Percentiles rank a stretch among this genome's conserved stretches.
Conservation (phyloP, 92 coral and sea anemone species). For the Plumapathes pennacea region DNA sequence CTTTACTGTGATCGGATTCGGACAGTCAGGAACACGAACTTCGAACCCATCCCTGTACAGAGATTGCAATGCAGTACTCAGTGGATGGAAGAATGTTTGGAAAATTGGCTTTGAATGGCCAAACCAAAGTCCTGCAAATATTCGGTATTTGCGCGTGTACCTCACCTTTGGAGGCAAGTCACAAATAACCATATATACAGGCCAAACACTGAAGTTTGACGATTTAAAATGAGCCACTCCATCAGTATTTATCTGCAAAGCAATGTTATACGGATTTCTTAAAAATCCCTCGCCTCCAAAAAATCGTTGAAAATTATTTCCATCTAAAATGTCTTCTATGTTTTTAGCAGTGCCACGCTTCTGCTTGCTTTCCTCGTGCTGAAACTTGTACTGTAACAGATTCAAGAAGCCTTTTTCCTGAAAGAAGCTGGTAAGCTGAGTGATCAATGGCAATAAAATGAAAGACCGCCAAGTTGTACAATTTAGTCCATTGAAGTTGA, state of each 20-base stretch:
- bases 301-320: slow-evolving; percentile 3
- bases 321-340: slow-evolving; percentile 8
- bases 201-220: not conserved
- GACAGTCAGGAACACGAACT: not conserved
- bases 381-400: not conserved
- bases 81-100: too few species aligned
- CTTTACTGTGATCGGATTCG: slow-evolving; percentile 3
- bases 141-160: too few species aligned
- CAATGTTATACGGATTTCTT: slow-evolving; percentile 4
- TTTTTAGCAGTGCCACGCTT: not conserved
- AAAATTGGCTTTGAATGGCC: too few species aligned
- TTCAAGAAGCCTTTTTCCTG: too few species aligned
- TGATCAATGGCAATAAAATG: too few species aligned
- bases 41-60: slow-evolving; percentile 1
- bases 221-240: slow-evolving; percentile 3
- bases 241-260: not conserved
- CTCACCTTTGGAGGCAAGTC: too few species aligned
- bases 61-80: too few species aligned
- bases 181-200: not conserved
- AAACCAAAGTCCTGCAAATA: too few species aligned
- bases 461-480: too few species aligned
- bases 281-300: not conserved
- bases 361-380: not conserved
- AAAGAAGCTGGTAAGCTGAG: too few species aligned
- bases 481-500: too few species aligned